Conservation (phyloP, 2,797 vertebrate species). For the Podargus strigoides region DNA sequence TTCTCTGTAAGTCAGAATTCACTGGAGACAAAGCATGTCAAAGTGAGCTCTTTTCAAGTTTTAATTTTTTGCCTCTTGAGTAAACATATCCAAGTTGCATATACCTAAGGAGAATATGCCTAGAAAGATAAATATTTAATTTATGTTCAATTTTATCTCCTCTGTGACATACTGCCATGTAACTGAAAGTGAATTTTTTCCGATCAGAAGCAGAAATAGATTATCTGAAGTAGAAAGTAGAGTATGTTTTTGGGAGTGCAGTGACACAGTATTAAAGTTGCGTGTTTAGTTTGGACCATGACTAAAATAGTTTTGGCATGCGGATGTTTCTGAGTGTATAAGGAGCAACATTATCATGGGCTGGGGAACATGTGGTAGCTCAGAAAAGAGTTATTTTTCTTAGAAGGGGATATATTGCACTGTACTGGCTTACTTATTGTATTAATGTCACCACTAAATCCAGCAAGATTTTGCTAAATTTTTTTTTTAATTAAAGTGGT, state of each 20-base stretch:
- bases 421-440: not conserved
- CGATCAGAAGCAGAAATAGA: not conserved
- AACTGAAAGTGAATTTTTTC: not conserved
- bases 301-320: not conserved
- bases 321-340: not conserved
- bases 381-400: conserved; percentile 17
- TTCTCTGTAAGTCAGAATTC: not conserved
- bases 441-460: not conserved
- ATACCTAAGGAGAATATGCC: not conserved
- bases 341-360: not conserved
- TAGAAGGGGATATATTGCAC: not conserved
- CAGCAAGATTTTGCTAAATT: not conserved
- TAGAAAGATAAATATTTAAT: not conserved
- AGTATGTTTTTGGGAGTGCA: not conserved
- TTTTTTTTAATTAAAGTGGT: not conserved
- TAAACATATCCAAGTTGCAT: not conserved
- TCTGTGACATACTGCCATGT: not conserved
- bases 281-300: not conserved
- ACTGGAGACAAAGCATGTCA: not conserved
- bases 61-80: not conserved
- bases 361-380: not conserved
- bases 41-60: not conserved
- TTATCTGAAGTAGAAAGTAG: not conserved
- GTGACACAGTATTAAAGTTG: not conserved
- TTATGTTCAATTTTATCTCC: not conserved